These are phyloP conservation scores for Dryobates pubescens DNA, from an alignment of 2,797 vertebrate genomes.

Conservation along the genomic window DNA sequence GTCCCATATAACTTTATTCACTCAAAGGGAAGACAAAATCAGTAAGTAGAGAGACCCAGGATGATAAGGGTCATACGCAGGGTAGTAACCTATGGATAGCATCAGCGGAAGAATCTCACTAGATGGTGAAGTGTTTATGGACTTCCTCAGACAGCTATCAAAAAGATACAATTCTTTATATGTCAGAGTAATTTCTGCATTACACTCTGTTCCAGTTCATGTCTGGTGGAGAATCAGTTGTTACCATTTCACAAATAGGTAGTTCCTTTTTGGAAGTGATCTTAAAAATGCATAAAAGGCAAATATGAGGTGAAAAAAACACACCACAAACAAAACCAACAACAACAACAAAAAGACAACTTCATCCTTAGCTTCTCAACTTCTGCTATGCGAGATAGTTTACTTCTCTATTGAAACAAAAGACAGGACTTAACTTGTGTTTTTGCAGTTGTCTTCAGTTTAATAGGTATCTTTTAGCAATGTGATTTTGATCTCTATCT, in stretches of 20 bases:
- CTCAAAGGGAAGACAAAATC: neutral
- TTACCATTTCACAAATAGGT: neutral
- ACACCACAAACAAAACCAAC: no score
- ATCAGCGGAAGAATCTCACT: neutral
- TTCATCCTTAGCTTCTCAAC: neutral
- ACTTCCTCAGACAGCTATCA: neutral
- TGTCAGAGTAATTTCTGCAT: neutral
- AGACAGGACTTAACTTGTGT: neutral
- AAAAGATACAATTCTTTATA: neutral
- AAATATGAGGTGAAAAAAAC: neutral
- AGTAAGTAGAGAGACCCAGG: neutral
- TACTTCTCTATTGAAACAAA: neutral
- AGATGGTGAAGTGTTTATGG: neutral
- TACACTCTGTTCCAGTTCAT: neutral
- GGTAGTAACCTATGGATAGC: neutral
- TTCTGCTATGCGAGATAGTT: neutral
- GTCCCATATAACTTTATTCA: neutral
- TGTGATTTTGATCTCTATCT: accelerated
- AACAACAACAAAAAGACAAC: neutral
- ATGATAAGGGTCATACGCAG: neutral
- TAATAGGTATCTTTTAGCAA: neutral
- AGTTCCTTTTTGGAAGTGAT: neutral
- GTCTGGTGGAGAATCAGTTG: neutral
- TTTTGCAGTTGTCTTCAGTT: neutral
- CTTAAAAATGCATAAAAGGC: neutral